These are phyloP conservation scores for Exocentrus adspersus DNA, from an alignment of 2,888 invertebrate species.

Conservation along the genomic window DNA sequence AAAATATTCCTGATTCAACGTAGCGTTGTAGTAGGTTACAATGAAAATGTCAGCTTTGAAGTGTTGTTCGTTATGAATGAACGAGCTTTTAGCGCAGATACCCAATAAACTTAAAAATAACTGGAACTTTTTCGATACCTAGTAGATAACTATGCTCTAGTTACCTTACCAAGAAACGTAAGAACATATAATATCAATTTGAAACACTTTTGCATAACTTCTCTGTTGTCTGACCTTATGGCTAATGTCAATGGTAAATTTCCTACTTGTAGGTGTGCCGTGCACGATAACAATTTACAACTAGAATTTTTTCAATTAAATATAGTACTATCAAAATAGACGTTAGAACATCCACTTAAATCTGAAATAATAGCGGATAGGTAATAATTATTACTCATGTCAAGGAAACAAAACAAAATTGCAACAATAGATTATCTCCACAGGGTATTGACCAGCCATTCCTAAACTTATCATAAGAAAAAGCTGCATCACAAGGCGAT, in stretches of 20 bases:
- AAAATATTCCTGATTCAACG: constrained; percentile 5
- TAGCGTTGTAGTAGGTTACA: neutral
- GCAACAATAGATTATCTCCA: too few species aligned
- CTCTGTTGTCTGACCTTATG: neutral
- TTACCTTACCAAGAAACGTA: neutral
- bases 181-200: neutral
- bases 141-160: neutral
- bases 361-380: too few species aligned
- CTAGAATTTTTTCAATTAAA: too few species aligned
- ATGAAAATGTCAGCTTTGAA: constrained; percentile 2
- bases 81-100: constrained; percentile 3
- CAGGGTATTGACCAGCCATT: too few species aligned
- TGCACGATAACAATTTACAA: too few species aligned
- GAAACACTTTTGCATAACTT: neutral
- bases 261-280: too few species aligned
- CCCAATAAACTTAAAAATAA: neutral
- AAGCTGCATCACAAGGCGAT: too few species aligned
- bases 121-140: neutral
- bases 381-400: too few species aligned
- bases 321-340: too few species aligned
- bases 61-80: constrained; percentile 9
- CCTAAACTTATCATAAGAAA: too few species aligned
- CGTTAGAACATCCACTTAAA: too few species aligned
- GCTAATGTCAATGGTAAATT: neutral
- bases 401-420: too few species aligned